phyloP scores from a whole-genome alignment of 1,140 invertebrate genomes.

The Aphaenogaster ashmeadi region DNA sequence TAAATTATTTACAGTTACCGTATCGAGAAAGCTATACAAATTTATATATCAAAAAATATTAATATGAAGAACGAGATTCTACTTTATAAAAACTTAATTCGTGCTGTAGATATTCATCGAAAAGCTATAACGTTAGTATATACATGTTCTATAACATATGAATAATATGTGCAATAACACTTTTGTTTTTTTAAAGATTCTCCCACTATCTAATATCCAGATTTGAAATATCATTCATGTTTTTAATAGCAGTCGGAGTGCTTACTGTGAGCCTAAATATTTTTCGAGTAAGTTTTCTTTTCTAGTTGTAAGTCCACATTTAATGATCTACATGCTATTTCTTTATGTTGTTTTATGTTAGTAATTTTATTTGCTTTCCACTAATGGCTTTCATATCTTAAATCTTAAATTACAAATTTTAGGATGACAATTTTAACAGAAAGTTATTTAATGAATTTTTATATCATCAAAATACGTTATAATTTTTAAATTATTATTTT shows the following conservation, averaged over 20 bases:
- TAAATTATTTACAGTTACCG: slow-evolving; percentile 23
- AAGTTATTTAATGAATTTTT: neutral
- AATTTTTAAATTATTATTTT: no score
- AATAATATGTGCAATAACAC: neutral
- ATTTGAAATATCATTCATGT: neutral
- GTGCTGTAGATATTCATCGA: slow-evolving; percentile 15
- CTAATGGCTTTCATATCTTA: neutral
- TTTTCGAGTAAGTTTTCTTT: slow-evolving; percentile 13
- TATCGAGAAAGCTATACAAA: neutral
- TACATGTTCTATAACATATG: neutral
- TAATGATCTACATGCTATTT: neutral
- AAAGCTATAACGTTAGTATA: neutral
- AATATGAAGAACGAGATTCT: neutral
- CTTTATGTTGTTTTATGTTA: neutral
- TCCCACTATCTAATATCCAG: neutral
- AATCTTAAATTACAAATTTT: neutral
- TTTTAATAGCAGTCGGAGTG: neutral
- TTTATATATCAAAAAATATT: neutral
- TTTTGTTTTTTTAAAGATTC: neutral
- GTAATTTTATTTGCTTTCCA: neutral
- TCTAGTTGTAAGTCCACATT: neutral
- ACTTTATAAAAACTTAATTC: neutral
- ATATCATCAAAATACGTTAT: neutral
- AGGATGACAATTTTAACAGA: neutral
- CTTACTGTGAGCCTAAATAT: slow-evolving; percentile 5